Base-by-base conservation (phyloP, 2,113 vertebrate genomes). In the Rallus limicola region DNA sequence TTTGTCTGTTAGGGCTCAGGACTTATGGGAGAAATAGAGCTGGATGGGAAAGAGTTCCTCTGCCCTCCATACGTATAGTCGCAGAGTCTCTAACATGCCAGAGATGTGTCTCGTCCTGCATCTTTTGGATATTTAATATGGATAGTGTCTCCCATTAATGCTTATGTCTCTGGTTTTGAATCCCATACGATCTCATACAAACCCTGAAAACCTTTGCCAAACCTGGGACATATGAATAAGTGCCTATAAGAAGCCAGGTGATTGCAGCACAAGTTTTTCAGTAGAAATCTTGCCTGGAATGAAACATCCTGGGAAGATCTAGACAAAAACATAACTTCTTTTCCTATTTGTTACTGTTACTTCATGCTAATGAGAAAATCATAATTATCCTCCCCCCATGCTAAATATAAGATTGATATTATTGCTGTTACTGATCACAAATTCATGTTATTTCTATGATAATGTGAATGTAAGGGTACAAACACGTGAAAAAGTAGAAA, bases 201-300 rank as follows among this genome's bases (percentile, higher is more conserved):
- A 76, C 88, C 8, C 26, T 50, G 82, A 82, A 76, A 83, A 80
- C 16, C 3, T 1, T 46, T 4, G 25, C 6, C 24, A 76, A 71
- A 64, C 33, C 38, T 75, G 5, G 2, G 21, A 24, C 38, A 44
- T 10, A 16, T 0, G 0, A 59, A 36, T 13, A 9, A 2, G 7
- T 44, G 24, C 3, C n/a, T 75, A 16, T 56, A 50, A 71, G 71
- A 94, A 63, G 4, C 2, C 8, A 82, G 26, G 15, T 53, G 6
- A 6, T 25, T 38, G 88, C 15, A 46, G 33, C 0, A 10, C 4
- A 26, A 7, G 7, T 69, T 69, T 79, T 82, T 67, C n/a, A 48
- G 18, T 2, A 63, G 25, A 87, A 82, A 85, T 56, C 8, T 44
- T 64, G 16, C 42, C 29, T 71, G 20, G 21, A 25, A 69, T 55